phyloP scores from a whole-genome alignment of 2,797 vertebrate species.

The Lepilemur ruficaudatus region DNA sequence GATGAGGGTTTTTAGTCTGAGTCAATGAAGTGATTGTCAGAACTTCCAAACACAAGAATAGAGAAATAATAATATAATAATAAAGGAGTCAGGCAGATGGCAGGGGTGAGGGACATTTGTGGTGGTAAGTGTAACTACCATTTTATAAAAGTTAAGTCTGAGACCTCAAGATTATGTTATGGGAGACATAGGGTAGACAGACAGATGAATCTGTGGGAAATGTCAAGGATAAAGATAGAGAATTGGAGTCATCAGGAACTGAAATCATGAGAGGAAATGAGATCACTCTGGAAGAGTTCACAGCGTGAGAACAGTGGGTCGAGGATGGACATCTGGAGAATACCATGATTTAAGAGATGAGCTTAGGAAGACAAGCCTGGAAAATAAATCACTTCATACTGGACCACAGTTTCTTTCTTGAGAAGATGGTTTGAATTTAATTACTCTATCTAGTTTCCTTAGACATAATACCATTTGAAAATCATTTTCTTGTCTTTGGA shows the following conservation, averaged over 20 bases:
- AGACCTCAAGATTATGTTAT: conserved; percentile 29
- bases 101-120: background rate
- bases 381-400: conserved; percentile 65
- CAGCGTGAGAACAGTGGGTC: conserved; percentile 57
- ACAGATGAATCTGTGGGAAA: conserved; percentile 71
- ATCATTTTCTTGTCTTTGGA: conserved; percentile 28
- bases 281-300: conserved; percentile 72
- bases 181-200: conserved; percentile 64
- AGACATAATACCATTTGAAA: conserved; percentile 29
- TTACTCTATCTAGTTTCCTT: conserved; percentile 30
- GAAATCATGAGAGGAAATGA: conserved; percentile 79
- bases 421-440: conserved; percentile 46
- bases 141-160: conserved; percentile 33
- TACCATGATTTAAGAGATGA: conserved; percentile 64
- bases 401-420: conserved; percentile 27
- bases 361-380: conserved; percentile 48
- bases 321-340: conserved; percentile 71
- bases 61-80: background rate
- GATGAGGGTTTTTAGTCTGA: background rate
- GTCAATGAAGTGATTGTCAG: background rate
- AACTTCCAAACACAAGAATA: background rate
- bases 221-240: conserved; percentile 78
- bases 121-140: background rate
- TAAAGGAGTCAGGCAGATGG: background rate
- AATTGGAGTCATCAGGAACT: conserved; percentile 73